Evolutionary conservation across 2,797 vertebrate species (phyloP).

Genomic region (Spea hammondii): DNA sequence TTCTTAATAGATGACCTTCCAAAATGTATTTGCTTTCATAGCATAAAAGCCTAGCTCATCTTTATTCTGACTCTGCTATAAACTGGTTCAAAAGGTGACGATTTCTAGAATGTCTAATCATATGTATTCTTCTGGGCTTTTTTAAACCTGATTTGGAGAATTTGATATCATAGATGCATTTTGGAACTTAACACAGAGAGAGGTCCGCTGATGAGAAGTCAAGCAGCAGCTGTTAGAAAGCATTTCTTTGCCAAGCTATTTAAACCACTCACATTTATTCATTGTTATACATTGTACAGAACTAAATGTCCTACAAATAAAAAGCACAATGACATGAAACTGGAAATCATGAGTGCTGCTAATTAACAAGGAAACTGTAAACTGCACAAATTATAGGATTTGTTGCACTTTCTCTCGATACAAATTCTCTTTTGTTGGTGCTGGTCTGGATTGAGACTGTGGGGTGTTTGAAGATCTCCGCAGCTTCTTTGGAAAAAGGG

Average conservation of each 20-base stretch:
- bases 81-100: background rate
- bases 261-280: background rate
- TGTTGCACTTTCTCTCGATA: constrained; percentile 12
- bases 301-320: constrained; percentile 19
- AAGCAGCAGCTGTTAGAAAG: constrained; percentile 7
- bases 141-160: background rate
- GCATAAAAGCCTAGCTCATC: too few relatives aligned
- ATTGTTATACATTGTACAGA: constrained; percentile 7
- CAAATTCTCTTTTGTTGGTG: constrained; percentile 5
- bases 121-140: background rate
- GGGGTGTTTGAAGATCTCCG: constrained; percentile 8
- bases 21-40: too few relatives aligned
- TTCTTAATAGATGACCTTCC: too few relatives aligned
- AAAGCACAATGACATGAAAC: constrained; percentile 1
- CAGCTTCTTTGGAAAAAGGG: constrained; percentile 23
- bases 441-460: constrained; percentile 1
- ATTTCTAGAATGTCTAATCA: constrained; percentile 4
- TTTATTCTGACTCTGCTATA: too few relatives aligned
- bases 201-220: background rate
- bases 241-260: constrained; percentile 3
- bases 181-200: constrained; percentile 2
- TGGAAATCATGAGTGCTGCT: constrained; percentile 24
- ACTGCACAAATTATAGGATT: constrained; percentile 5
- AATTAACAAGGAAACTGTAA: constrained; percentile 15
- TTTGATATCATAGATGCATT: background rate